Percentiles rank a stretch among this genome's conserved stretches.
These are phyloP conservation scores for Typhlichthys eigenmanni DNA, from an alignment of 2,797 vertebrate genomes.

Conservation along the genomic window DNA sequence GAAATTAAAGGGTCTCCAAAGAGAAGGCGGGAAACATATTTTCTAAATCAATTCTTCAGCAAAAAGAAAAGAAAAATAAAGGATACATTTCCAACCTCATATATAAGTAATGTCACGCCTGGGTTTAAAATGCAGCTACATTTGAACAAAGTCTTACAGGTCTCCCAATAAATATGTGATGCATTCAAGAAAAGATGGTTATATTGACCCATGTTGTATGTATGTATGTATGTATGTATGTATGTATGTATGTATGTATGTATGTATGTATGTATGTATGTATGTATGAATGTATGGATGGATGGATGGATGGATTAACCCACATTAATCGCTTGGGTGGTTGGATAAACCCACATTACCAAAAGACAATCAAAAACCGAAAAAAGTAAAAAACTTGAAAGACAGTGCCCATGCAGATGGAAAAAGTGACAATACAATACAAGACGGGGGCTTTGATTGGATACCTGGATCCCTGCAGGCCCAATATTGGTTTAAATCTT, in stretches of 20 bases:
- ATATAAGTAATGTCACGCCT: neutral
- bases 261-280: constrained; percentile 28
- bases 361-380: constrained; percentile 59
- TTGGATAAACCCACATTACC: constrained; percentile 69
- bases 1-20: constrained; percentile 88
- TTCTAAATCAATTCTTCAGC: constrained; percentile 19
- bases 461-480: constrained; percentile 61
- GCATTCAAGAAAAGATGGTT: constrained; percentile 18
- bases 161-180: constrained; percentile 21
- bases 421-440: constrained; percentile 73
- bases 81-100: neutral
- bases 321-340: constrained; percentile 68
- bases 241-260: constrained; percentile 43
- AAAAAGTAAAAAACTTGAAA: constrained; percentile 56
- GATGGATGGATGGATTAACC: constrained; percentile 58
- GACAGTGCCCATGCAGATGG: constrained; percentile 71
- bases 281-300: constrained; percentile 46
- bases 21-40: constrained; percentile 67
- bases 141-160: constrained; percentile 24
- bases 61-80: constrained; percentile 3
- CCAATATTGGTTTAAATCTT: constrained; percentile 80
- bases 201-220: constrained; percentile 9
- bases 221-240: constrained; percentile 43
- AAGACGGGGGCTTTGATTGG: constrained; percentile 61
- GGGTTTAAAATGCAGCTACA: neutral